These are phyloP conservation scores for Drosophila micromelanica DNA, from an alignment of 1,140 invertebrate species.

Conservation along the genomic window DNA sequence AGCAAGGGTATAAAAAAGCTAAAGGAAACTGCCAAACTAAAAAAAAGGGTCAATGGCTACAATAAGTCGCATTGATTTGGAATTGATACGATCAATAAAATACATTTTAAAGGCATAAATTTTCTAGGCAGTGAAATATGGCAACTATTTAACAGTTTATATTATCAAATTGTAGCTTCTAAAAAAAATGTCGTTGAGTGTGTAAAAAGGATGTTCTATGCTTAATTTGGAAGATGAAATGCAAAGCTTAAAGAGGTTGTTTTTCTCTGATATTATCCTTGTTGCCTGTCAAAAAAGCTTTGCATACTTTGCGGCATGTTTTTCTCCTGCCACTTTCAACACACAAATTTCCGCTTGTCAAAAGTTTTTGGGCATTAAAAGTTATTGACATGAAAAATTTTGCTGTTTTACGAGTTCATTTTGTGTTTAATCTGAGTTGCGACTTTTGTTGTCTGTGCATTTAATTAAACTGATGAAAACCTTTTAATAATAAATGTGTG, in stretches of 20 bases:
- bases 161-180: too few relatives aligned
- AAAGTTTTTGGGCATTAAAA: conserved; percentile 24
- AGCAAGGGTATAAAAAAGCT: background rate
- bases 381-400: conserved; percentile 12
- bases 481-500: background rate
- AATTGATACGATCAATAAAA: conserved; percentile 10
- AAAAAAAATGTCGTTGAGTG: too few relatives aligned
- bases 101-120: background rate
- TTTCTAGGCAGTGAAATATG: conserved; percentile 5
- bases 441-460: conserved; percentile 76
- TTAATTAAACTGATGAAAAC: conserved; percentile 57
- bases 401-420: background rate
- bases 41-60: conserved; percentile 5
- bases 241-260: too few relatives aligned
- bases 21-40: conserved; percentile 23
- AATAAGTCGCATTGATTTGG: conserved; percentile 6
- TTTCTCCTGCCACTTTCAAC: background rate
- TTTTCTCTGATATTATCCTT: background rate
- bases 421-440: conserved; percentile 50
- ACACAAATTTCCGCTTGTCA: conserved; percentile 11
- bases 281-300: conserved; percentile 1
- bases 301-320: background rate
- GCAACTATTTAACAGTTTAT: background rate
- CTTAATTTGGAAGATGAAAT: background rate
- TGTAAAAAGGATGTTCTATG: background rate